phyloP scores from a whole-genome alignment of 1,140 invertebrate genomes.

The Procambarus clarkii region DNA sequence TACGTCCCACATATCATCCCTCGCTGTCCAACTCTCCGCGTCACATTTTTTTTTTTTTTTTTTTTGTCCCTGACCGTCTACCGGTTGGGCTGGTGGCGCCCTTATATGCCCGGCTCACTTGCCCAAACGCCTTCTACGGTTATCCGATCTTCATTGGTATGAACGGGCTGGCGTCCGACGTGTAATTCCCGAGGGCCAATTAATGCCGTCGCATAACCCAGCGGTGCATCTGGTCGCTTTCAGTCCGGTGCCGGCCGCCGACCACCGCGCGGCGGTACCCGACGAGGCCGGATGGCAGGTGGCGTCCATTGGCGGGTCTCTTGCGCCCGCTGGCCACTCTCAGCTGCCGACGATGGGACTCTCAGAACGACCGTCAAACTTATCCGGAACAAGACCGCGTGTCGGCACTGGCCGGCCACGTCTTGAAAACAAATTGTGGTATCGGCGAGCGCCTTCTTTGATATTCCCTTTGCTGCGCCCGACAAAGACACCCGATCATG shows the following conservation, averaged over 20 bases:
- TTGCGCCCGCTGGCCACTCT: background rate
- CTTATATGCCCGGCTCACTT: background rate
- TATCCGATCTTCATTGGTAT: background rate
- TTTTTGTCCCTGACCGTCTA: too few relatives aligned
- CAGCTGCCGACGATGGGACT: background rate
- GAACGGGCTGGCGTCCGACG: background rate
- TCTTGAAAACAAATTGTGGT: slow-evolving; percentile 56
- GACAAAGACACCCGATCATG: slow-evolving; percentile 44
- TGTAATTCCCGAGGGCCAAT: background rate
- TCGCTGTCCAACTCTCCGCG: too few relatives aligned
- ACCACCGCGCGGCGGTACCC: too few relatives aligned
- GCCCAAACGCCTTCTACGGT: background rate
- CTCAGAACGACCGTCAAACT: background rate
- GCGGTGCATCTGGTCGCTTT: background rate
- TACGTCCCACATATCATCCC: too few relatives aligned
- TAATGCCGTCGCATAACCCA: background rate
- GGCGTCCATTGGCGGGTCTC: background rate
- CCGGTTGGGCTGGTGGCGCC: background rate
- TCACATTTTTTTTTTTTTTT: too few relatives aligned
- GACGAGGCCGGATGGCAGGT: background rate
- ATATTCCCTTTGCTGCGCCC: slow-evolving; percentile 17
- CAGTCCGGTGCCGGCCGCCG: too few relatives aligned
- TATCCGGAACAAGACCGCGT: slow-evolving; percentile 20
- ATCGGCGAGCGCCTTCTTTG: slow-evolving; percentile 18
- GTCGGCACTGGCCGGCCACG: slow-evolving; percentile 19